These are phyloP conservation scores for Struthio camelus DNA, from an alignment of 2,113 vertebrate species.

Conservation along the genomic window DNA sequence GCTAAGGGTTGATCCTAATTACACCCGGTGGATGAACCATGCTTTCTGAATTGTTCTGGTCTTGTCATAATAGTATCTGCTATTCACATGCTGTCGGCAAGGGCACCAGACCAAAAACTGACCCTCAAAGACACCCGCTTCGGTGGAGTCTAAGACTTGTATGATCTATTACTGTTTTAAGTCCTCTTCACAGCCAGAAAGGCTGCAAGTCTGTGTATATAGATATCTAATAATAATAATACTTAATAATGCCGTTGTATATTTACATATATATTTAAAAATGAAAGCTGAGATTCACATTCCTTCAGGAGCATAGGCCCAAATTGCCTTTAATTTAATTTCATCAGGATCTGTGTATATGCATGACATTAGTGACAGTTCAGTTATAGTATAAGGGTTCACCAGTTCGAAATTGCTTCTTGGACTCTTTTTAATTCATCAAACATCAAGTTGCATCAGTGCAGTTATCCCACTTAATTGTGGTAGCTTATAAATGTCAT, in stretches of 20 bases:
- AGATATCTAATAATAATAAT: not conserved
- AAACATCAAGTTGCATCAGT: not conserved
- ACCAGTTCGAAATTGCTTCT: not conserved
- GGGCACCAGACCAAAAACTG: not conserved
- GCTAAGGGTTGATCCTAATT: not conserved
- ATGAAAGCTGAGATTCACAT: not conserved
- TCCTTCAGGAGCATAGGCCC: not conserved
- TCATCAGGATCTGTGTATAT: not conserved
- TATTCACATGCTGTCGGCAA: accelerated
- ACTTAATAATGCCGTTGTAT: not conserved
- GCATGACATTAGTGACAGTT: not conserved
- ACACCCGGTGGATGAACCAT: not conserved
- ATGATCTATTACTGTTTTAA: not conserved
- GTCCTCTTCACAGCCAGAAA: not conserved
- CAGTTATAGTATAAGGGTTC: not conserved
- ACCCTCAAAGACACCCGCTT: not conserved
- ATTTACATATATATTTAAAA: not conserved
- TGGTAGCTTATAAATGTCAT: not conserved
- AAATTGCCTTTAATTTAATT: not conserved
- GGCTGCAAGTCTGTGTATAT: not conserved
- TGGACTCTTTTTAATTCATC: not conserved
- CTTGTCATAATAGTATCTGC: not conserved
- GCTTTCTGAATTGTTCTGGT: not conserved
- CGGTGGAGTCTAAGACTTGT: not conserved
- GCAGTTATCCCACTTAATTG: not conserved